Evolutionary conservation across 2,797 vertebrate species (phyloP).

Genomic region (Neoniphon sammara): DNA sequence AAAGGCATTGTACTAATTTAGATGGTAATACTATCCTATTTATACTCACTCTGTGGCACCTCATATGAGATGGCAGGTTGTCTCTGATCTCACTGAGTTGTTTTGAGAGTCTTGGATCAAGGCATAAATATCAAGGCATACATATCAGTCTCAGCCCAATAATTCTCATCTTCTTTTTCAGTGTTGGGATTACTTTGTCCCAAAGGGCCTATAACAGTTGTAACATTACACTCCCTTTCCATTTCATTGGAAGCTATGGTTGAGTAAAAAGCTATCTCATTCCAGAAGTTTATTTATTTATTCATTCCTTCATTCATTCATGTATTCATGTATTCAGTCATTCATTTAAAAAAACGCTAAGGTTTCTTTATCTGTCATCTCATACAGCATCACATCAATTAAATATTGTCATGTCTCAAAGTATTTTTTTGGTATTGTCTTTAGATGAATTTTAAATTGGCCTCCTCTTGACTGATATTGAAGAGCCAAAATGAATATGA

Average conservation of each 20-base stretch:
- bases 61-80: neutral
- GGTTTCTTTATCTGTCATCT: neutral
- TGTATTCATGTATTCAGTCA: too few species aligned
- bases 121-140: slow-evolving; percentile 39
- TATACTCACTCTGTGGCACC: slow-evolving; percentile 19
- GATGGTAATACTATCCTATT: slow-evolving; percentile 44
- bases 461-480: neutral
- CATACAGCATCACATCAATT: neutral
- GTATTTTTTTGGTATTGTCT: too few species aligned
- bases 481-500: neutral
- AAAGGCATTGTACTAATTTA: slow-evolving; percentile 5
- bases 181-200: slow-evolving; percentile 8
- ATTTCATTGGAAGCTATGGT: slow-evolving; percentile 2
- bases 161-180: slow-evolving; percentile 23
- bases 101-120: slow-evolving; percentile 30
- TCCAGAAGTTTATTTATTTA: neutral
- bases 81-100: slow-evolving; percentile 38
- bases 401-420: too few species aligned
- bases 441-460: neutral
- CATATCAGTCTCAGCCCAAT: slow-evolving; percentile 46
- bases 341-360: neutral
- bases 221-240: slow-evolving; percentile 4
- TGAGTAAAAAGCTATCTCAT: slow-evolving; percentile 5
- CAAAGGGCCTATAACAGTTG: slow-evolving; percentile 4
- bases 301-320: too few species aligned